These are phyloP conservation scores for Anisognathus igniventris DNA, from an alignment of 2,797 vertebrate species.

Conservation along the genomic window DNA sequence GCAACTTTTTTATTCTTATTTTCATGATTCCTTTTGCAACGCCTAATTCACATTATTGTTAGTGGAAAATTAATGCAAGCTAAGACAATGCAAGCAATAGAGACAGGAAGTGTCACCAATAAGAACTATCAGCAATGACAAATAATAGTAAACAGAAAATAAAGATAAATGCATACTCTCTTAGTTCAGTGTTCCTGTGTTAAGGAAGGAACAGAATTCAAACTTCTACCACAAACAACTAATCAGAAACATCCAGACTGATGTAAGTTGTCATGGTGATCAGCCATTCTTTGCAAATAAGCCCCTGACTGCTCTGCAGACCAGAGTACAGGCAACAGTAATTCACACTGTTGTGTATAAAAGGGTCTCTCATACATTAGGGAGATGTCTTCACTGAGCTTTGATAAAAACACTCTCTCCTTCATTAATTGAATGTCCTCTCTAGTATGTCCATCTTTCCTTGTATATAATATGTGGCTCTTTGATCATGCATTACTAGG, in stretches of 20 bases:
- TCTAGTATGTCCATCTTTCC: background rate
- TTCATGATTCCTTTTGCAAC: background rate
- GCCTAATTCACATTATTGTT: background rate
- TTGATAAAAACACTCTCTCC: background rate
- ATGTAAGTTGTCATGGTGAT: background rate
- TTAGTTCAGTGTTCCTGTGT: background rate
- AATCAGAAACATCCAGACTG: background rate
- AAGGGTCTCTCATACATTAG: background rate
- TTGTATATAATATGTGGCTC: background rate
- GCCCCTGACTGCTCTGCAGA: fast-evolving
- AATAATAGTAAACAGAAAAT: background rate
- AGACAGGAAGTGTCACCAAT: background rate
- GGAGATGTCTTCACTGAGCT: background rate
- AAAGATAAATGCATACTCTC: background rate
- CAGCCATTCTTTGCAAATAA: background rate
- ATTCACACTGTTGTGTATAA: background rate
- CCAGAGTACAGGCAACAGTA: background rate
- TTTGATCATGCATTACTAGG: background rate
- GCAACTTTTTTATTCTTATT: background rate
- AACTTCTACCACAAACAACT: background rate
- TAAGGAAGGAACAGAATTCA: background rate
- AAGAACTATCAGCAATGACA: background rate
- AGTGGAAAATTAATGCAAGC: background rate
- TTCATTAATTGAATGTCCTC: background rate
- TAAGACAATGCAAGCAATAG: background rate